These are phyloP conservation scores for Anaspis maculata DNA, from an alignment of 2,888 invertebrate species.

Conservation along the genomic window DNA sequence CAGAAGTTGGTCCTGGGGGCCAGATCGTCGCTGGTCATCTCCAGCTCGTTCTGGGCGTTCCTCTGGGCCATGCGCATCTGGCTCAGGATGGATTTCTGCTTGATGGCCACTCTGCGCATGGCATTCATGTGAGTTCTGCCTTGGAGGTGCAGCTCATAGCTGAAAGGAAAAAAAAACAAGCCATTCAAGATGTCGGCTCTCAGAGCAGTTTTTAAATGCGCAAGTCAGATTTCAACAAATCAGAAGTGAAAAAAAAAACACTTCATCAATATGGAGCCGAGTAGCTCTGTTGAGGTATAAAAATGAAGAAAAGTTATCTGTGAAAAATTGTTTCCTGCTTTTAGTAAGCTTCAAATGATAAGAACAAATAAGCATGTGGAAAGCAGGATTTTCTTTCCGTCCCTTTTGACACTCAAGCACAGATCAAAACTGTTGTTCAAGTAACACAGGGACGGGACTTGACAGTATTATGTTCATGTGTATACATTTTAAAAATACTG, in stretches of 20 bases:
- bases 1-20: constrained; percentile 40
- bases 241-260: too few relatives aligned
- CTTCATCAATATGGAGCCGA: too few relatives aligned
- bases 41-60: constrained; percentile 69
- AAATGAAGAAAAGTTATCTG: too few relatives aligned
- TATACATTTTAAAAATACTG: too few relatives aligned
- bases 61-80: constrained; percentile 75
- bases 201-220: too few relatives aligned
- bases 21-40: constrained; percentile 58
- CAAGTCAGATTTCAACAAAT: too few relatives aligned
- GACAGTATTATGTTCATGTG: too few relatives aligned
- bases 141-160: constrained; percentile 66
- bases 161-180: too few relatives aligned
- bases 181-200: too few relatives aligned
- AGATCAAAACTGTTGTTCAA: constrained; percentile 17
- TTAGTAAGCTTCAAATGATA: constrained; percentile 16
- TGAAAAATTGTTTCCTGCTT: constrained; percentile 18
- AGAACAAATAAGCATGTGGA: constrained; percentile 10
- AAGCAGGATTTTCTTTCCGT: constrained; percentile 20
- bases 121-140: constrained; percentile 63
- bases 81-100: constrained; percentile 64
- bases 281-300: too few relatives aligned
- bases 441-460: constrained; percentile 26
- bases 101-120: constrained; percentile 65
- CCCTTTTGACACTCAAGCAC: constrained; percentile 24